Conservation (phyloP, 2,797 vertebrate species). For the Zonotrichia albicollis region DNA sequence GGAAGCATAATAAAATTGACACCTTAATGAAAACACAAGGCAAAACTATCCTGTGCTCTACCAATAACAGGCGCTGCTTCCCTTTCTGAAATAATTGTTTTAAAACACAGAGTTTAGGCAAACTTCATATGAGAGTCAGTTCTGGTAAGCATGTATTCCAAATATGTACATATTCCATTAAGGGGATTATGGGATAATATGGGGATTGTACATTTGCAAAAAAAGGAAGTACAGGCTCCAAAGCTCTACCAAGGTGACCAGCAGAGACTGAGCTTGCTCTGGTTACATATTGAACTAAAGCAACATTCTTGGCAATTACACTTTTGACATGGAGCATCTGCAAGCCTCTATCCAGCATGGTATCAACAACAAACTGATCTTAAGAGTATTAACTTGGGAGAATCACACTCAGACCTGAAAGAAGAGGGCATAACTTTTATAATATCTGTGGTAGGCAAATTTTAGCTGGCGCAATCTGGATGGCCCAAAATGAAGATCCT, state of each 20-base stretch:
- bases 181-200: background rate
- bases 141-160: background rate
- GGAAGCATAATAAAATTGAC: background rate
- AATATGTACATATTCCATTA: background rate
- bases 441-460: background rate
- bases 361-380: background rate
- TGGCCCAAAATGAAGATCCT: background rate
- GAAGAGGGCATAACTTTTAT: background rate
- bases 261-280: background rate
- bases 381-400: background rate
- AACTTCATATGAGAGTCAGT: background rate
- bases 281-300: background rate
- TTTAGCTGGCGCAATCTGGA: background rate
- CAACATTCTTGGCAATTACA: background rate
- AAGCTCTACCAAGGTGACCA: background rate
- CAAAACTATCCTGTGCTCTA: background rate
- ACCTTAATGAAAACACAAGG: background rate
- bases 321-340: background rate
- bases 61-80: background rate
- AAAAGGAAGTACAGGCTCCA: background rate
- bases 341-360: fast-evolving
- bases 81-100: background rate
- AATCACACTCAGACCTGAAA: background rate
- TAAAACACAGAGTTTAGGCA: background rate
- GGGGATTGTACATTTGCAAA: background rate